These are phyloP conservation scores for Tinea trinotella DNA, from an alignment of 2,888 invertebrate genomes.

Conservation along the genomic window DNA sequence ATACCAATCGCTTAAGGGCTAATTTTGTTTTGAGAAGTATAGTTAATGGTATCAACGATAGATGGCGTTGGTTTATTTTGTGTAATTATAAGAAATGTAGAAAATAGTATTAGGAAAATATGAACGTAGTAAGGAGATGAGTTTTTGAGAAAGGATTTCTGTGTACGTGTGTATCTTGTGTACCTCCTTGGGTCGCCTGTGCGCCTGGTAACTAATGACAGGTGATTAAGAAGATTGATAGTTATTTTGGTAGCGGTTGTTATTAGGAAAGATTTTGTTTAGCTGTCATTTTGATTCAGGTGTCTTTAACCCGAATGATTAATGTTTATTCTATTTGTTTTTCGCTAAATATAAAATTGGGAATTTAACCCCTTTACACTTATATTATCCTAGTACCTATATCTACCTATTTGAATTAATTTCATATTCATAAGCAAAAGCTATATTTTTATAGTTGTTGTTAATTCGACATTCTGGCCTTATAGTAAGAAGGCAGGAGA, in stretches of 20 bases:
- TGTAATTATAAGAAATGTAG: constrained; percentile 16
- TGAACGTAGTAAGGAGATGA: constrained; percentile 4
- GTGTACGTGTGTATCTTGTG: constrained; percentile 21
- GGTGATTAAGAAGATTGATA: constrained; percentile 28
- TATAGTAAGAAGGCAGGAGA: no score
- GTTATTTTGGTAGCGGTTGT: constrained; percentile 22
- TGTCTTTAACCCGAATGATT: constrained; percentile 25
- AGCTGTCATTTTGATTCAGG: constrained; percentile 22
- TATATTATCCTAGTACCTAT: no score
- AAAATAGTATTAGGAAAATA: background rate
- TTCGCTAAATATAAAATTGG: background rate
- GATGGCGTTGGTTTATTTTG: constrained; percentile 21
- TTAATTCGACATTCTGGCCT: no score
- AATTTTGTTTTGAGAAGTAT: constrained; percentile 26
- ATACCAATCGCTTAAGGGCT: constrained; percentile 37
- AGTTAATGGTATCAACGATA: constrained; percentile 13
- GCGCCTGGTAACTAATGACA: constrained; percentile 24
- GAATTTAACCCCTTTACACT: background rate
- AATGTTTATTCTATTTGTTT: constrained; percentile 21
- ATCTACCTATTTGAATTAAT: no score
- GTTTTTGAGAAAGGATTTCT: constrained; percentile 21
- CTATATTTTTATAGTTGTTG: no score
- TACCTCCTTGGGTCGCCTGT: constrained; percentile 22
- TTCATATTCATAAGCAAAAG: no score
- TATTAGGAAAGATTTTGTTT: constrained; percentile 21